Percentiles rank a stretch among this genome's conserved stretches.
Evolutionary conservation across 1,140 invertebrate genomes (phyloP).

Genomic region (Euura saliciscinereae): DNA sequence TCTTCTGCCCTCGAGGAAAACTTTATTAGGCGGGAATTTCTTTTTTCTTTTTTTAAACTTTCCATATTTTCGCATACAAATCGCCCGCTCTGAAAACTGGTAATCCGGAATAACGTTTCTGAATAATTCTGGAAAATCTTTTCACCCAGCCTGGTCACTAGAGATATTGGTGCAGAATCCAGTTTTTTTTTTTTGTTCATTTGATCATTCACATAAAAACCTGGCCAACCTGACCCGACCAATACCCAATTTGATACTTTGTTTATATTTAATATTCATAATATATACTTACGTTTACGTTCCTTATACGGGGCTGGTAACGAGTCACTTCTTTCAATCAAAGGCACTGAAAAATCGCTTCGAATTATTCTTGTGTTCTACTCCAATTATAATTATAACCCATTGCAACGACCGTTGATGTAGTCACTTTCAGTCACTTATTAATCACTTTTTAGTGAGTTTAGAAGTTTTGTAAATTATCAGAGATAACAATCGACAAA

Average conservation of each 20-base stretch:
- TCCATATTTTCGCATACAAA: conserved; percentile 18
- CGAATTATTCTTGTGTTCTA: background rate
- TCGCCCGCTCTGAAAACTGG: background rate
- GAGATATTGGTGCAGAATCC: background rate
- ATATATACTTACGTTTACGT: no score
- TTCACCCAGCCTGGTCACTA: background rate
- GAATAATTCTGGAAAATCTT: background rate
- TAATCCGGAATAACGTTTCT: background rate
- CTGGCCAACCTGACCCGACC: background rate
- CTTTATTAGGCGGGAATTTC: conserved; percentile 37
- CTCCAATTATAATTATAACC: background rate
- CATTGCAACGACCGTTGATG: no score
- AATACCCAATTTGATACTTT: background rate
- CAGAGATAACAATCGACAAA: background rate
- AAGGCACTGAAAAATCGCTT: no score
- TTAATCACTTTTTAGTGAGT: no score
- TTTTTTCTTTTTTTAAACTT: conserved; percentile 22
- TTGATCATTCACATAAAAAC: no score
- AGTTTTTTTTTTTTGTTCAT: background rate
- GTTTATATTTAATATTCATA: no score
- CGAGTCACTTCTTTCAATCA: background rate
- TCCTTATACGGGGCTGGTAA: no score
- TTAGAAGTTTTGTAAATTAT: background rate
- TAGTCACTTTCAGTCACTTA: no score
- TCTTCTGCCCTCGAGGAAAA: conserved; percentile 12